Percentiles rank a stretch among this genome's conserved stretches.
Conservation (phyloP, 2,797 vertebrate species). For the Silurus aristotelis region DNA sequence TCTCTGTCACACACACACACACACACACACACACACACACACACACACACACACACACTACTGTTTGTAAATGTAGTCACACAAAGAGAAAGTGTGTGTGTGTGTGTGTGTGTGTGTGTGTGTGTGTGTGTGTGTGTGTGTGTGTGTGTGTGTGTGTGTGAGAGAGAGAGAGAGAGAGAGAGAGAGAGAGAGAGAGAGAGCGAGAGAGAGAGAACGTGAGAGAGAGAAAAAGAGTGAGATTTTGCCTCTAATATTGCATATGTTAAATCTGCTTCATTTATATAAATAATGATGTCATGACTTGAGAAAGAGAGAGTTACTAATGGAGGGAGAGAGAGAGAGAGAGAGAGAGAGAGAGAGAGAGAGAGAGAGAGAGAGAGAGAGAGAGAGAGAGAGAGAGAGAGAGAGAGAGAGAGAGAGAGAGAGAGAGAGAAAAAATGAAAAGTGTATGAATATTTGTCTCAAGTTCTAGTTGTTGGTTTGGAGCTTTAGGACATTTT, state of each 20-base stretch:
- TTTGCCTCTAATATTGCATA: not conserved
- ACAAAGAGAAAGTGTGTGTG: not conserved
- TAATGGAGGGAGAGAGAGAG: no score
- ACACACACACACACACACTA: not conserved
- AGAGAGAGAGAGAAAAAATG: no score
- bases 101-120: no score
- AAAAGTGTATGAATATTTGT: no score
- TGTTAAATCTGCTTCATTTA: no score
- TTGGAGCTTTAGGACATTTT: not conserved
- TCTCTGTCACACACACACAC: not conserved
- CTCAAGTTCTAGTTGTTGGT: no score
- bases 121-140: not conserved
- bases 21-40: not conserved
- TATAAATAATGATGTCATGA: no score
- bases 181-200: not conserved
- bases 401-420: no score
- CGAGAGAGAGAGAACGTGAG: not conserved
- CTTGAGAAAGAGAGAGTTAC: not conserved
- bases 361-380: not conserved
- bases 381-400: not conserved
- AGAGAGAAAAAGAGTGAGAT: not conserved
- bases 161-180: constrained; percentile 2
- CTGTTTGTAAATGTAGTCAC: constrained; percentile 54
- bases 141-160: no score
- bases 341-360: no score